Conservation (phyloP, 2,797 vertebrate species). For the Pelodytes ibericus region DNA sequence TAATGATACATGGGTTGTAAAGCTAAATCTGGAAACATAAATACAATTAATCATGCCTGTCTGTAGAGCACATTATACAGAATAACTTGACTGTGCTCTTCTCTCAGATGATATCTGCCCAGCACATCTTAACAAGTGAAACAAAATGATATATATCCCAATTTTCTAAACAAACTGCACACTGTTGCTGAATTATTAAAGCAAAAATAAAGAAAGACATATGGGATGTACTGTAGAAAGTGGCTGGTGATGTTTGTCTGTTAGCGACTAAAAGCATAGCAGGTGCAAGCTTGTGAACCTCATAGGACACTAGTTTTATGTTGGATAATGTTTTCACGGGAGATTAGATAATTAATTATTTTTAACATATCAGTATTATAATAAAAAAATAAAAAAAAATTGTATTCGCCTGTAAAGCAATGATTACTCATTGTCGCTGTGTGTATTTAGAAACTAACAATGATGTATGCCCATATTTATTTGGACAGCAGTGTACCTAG, state of each 20-base stretch:
- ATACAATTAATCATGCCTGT: constrained; percentile 46
- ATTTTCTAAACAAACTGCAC: constrained; percentile 51
- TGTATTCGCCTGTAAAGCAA: no score
- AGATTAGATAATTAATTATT: background rate
- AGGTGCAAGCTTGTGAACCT: constrained; percentile 24
- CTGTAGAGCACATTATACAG: constrained; percentile 38
- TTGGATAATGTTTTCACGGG: constrained; percentile 3
- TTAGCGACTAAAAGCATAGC: constrained; percentile 28
- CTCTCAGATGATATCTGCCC: constrained; percentile 39
- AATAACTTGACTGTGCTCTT: constrained; percentile 38
- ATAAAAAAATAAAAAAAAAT: background rate
- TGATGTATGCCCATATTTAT: no score
- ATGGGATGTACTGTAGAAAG: constrained; percentile 29
- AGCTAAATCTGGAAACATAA: constrained; percentile 48
- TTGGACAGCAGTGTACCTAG: no score
- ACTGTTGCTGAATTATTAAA: constrained; percentile 50
- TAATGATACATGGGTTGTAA: constrained; percentile 45
- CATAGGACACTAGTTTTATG: background rate
- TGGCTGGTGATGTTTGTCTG: constrained; percentile 30
- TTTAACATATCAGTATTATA: background rate
- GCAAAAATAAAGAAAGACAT: constrained; percentile 47
- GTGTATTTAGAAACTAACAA: no score
- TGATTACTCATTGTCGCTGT: no score
- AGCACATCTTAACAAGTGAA: constrained; percentile 38
- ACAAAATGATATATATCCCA: constrained; percentile 47